A percentile compares a stretch with the other conserved stretches of the same genome.
Conservation (phyloP, 2,888 invertebrate genomes). For the Alloplasta piceator region DNA sequence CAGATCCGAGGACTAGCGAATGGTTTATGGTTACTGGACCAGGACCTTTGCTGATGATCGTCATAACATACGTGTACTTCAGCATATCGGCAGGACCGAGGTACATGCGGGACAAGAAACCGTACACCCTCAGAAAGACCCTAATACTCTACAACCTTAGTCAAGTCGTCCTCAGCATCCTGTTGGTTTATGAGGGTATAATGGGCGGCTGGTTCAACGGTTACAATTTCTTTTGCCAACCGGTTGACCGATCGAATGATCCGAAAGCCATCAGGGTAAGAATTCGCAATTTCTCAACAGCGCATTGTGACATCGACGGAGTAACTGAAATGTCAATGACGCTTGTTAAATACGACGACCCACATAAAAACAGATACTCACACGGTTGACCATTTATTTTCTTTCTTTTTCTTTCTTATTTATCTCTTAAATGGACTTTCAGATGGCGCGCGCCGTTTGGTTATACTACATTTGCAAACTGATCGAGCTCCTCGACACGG, state of each 20-base stretch:
- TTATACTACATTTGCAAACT: conserved; percentile 91
- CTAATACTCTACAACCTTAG: conserved; percentile 94
- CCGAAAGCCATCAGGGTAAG: conserved; percentile 87
- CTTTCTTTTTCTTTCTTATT: background rate
- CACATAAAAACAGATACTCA: too few species aligned
- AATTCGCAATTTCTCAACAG: background rate
- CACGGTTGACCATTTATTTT: too few species aligned
- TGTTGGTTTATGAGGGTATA: conserved; percentile 88
- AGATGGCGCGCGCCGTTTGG: conserved; percentile 84
- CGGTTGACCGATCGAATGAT: conserved; percentile 86
- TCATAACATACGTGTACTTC: conserved; percentile 89
- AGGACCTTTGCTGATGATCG: conserved; percentile 87
- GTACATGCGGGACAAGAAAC: conserved; percentile 94
- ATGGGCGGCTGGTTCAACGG: conserved; percentile 83
- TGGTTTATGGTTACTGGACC: conserved; percentile 91
- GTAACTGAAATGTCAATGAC: too few species aligned
- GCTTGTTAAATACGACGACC: too few species aligned
- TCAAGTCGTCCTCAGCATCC: conserved; percentile 93
- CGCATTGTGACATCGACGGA: too few species aligned
- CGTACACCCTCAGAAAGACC: conserved; percentile 90
- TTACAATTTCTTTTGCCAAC: conserved; percentile 90
- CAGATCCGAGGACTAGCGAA: conserved; percentile 88
- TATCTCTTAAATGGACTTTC: conserved; percentile 5
- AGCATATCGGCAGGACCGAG: conserved; percentile 91
- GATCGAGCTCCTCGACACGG: conserved; percentile 90